A percentile compares a stretch with the other conserved stretches of the same genome.
These are phyloP conservation scores for Caenorhabditis plicata DNA, from an alignment of 2,888 invertebrate genomes.

Conservation along the genomic window DNA sequence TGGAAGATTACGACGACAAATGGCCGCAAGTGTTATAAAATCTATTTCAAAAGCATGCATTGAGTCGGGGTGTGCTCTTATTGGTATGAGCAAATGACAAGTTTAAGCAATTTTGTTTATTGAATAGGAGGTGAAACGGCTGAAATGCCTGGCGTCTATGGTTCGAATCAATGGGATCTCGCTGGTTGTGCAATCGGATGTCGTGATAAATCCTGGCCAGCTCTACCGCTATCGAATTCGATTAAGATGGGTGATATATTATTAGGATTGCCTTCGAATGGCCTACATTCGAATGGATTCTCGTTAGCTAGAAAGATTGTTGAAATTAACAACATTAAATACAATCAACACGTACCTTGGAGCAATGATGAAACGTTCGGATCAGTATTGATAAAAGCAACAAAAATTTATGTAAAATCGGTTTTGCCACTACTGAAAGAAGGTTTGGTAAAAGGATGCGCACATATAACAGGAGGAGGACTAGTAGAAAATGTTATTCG, in stretches of 20 bases:
- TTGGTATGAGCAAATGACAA: constrained; percentile 72
- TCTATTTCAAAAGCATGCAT: constrained; percentile 87
- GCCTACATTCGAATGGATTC: constrained; percentile 92
- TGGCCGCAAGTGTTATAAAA: constrained; percentile 69
- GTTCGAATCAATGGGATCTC: constrained; percentile 83
- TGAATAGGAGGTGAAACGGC: constrained; percentile 88
- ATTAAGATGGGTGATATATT: constrained; percentile 79
- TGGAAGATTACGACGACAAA: constrained; percentile 78
- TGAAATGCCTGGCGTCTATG: constrained; percentile 94
- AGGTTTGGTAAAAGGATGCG: constrained; percentile 71
- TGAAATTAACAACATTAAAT: constrained; percentile 28
- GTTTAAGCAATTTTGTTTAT: neutral
- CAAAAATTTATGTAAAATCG: constrained; percentile 81
- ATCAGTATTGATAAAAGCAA: constrained; percentile 81
- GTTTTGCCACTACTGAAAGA: constrained; percentile 76
- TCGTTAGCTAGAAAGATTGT: constrained; percentile 69
- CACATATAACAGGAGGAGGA: constrained; percentile 94
- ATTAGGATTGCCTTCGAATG: constrained; percentile 84
- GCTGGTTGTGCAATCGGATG: constrained; percentile 94
- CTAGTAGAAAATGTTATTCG: constrained; percentile 84
- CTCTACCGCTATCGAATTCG: constrained; percentile 42
- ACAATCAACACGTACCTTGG: constrained; percentile 31
- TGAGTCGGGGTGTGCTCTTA: constrained; percentile 81
- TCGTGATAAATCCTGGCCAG: constrained; percentile 76
- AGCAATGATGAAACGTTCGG: constrained; percentile 26